These are phyloP conservation scores for Gymnoscopelus braueri DNA, from an alignment of 2,797 vertebrate species.

Conservation along the genomic window DNA sequence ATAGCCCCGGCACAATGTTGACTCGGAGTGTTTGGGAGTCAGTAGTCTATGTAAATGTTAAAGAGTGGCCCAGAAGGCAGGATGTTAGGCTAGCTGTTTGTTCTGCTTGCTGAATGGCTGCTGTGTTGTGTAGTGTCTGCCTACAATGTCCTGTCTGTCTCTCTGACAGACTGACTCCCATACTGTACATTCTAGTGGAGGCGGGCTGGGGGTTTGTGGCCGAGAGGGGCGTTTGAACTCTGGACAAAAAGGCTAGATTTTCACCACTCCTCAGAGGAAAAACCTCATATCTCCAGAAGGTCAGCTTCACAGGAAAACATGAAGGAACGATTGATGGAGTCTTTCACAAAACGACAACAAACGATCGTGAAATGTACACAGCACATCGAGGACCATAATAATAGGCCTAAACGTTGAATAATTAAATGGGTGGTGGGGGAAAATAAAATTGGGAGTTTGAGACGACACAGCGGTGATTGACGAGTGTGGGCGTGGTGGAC, in stretches of 20 bases:
- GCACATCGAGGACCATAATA: too few species aligned
- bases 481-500: conserved; percentile 31
- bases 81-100: conserved; percentile 60
- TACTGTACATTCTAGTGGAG: conserved; percentile 63
- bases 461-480: neutral
- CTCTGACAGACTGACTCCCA: conserved; percentile 24
- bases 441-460: neutral
- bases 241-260: conserved; percentile 16
- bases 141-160: conserved; percentile 61
- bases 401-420: too few species aligned
- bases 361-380: too few species aligned
- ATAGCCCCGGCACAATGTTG: conserved; percentile 36
- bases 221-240: conserved; percentile 15
- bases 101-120: conserved; percentile 59
- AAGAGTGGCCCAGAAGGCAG: conserved; percentile 35
- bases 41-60: conserved; percentile 50
- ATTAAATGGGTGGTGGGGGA: too few species aligned
- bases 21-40: conserved; percentile 40
- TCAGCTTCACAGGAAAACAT: too few species aligned
- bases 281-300: too few species aligned
- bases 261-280: too few species aligned
- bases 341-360: too few species aligned
- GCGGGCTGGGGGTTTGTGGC: conserved; percentile 35
- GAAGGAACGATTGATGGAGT: too few species aligned
- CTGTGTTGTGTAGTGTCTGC: conserved; percentile 43